Evolutionary conservation across 2,113 vertebrate species (phyloP).

Genomic region (Sus scrofa): DNA sequence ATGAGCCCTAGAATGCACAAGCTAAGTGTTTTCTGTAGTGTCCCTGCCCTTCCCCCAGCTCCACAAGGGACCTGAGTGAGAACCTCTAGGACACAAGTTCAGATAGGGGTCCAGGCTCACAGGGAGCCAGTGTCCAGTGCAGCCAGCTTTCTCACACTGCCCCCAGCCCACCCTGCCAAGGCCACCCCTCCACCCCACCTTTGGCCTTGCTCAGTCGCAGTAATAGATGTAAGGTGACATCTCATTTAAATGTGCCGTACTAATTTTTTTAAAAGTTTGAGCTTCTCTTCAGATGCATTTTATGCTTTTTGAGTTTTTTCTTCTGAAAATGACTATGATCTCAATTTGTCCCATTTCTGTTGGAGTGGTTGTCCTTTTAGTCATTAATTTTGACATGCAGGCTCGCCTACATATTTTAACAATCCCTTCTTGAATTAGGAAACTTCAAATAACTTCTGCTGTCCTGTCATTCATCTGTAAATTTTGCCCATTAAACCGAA

Average conservation of each 20-base stretch:
- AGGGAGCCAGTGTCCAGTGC: accelerated
- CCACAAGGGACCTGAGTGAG: too few relatives aligned
- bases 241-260: neutral
- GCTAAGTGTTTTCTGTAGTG: neutral
- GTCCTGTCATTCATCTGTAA: neutral
- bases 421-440: neutral
- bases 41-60: neutral
- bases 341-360: neutral
- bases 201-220: neutral
- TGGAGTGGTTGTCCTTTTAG: neutral
- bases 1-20: neutral
- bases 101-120: neutral
- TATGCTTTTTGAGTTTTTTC: neutral
- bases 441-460: neutral
- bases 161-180: accelerated
- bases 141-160: accelerated
- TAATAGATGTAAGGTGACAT: neutral
- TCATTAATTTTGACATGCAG: neutral
- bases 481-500: neutral
- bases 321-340: neutral
- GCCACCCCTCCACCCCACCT: neutral
- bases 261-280: neutral
- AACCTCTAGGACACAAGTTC: too few relatives aligned
- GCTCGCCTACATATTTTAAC: neutral
- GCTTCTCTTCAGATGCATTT: neutral